Evolutionary conservation across 2,888 invertebrate genomes (phyloP), one percentile per base, ranked within the genome.

Genomic region (Aricia artaxerxes): DNA sequence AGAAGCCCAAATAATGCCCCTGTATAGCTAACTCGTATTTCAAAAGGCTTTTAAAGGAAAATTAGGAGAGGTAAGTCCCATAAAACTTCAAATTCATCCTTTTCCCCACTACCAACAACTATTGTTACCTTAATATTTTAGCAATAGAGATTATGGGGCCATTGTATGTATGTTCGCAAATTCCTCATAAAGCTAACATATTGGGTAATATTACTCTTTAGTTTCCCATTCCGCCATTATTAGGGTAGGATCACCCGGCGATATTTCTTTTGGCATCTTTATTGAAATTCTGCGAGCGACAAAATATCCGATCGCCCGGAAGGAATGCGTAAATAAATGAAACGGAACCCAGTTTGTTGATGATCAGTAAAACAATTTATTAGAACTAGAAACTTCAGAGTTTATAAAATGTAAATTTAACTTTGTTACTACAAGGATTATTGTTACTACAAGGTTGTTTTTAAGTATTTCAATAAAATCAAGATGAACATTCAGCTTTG

Each of bases 271-370:
- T 83, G 83, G 85, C 83, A 86, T 87, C 91, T 90, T 90, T 92
- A 93, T 93, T 93, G 92, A 93, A 92, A 93, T 92, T 93, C 92
- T 90, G 86, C 83, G 86, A 86, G 85, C 86, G 85, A 86, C 85
- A 87, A 88, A 88, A 85, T 89, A 89, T 87, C 87, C 83, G 87
- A 89, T 89, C 89, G 86, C 85, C 83, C 78, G 80, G 77, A 79
- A 35, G 84, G 86, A 87, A 86, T 87, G 82, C 81, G 82, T 83
- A 84, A 84, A 79, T 79, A 82, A 84, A 83, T 83, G 82, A 82
- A 81, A 77, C 80, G 35, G 40, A 24, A 61, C 61, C 35, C 38
- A 61, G 7, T 44, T 64, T 31, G 61, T 44, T 40, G 38, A 78
- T 73, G 60, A 53, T 35, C 57, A 35, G 11, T 49, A 49, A 11